Evolutionary conservation across 2,888 invertebrate species (phyloP), one percentile per base, ranked within the genome.

Genomic region (Trachelus iudaicus): DNA sequence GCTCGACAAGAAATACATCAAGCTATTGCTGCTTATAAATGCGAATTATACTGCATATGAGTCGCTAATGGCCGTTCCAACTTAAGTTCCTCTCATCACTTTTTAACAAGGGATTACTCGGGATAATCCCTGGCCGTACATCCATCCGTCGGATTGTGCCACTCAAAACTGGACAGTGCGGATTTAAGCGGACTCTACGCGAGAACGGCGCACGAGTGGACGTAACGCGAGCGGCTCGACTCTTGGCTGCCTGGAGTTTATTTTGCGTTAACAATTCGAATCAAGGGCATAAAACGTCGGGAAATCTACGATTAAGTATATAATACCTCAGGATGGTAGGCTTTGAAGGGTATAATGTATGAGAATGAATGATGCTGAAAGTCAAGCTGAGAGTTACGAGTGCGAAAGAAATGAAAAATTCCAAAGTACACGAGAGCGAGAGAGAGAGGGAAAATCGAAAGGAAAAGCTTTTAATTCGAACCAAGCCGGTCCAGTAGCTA

Each of bases 101-200:
- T 82, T 83, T 83, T 81, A 82, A 83, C 81, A 82, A 79, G 81
- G 80, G 79, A 83, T 83, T 82, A 73, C 69, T 68, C 30, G 35
- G 33, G 75, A 69, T 79, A 73, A 78, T 77, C 75, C 73, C 75
- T 71, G 40, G 40, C 79, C 79, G 69, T 81, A 79, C 81, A 75
- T 82, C 79, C 79, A 79, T 78, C 81, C 79, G 80, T 76, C 77
- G 78, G 79, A 81, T 83, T 81, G 81, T 79, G 80, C 79, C 74
- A 73, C 74, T 73, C 74, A 73, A 73, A 73, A 73, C 35, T 34
- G 74, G 15, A 11, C 74, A 23, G 35, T 34, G 12, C 74, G 74
- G 35, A 73, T 73, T 73, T 73, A 73, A 73, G 4, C 74, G 74
- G 74, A 35, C 34, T n/a, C 74, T n/a, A 23, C 35, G 3, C 35